A percentile compares a stretch with the other conserved stretches of the same genome.
Conservation (phyloP, 2,797 vertebrate species). For the Acanthurus lineatus region DNA sequence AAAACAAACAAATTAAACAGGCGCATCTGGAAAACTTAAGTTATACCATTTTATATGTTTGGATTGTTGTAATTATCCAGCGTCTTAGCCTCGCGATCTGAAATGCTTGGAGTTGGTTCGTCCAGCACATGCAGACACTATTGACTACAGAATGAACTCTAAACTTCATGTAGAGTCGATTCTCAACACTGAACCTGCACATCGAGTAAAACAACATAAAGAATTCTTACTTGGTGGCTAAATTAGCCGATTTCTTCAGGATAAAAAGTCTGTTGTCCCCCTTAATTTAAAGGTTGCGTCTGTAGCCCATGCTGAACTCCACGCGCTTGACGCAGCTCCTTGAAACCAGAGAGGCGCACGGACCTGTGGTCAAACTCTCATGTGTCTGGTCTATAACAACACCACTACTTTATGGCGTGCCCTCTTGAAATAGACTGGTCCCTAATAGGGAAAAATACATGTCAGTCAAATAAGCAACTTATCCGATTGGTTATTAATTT, state of each 20-base stretch:
- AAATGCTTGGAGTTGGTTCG: neutral
- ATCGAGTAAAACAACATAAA: neutral
- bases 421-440: conserved; percentile 48
- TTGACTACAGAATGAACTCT: neutral
- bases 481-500: conserved; percentile 41
- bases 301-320: conserved; percentile 38
- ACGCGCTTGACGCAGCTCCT: neutral
- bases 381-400: conserved; percentile 43
- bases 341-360: conserved; percentile 57
- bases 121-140: neutral
- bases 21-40: too few species aligned
- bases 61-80: neutral
- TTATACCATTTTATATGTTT: neutral
- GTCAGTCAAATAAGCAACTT: conserved; percentile 21
- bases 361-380: neutral
- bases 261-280: neutral
- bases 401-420: conserved; percentile 27
- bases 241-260: conserved; percentile 10
- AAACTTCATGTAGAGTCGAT: neutral
- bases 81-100: too few species aligned
- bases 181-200: neutral
- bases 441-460: conserved; percentile 23
- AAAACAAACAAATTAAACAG: too few species aligned
- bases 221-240: conserved; percentile 38
- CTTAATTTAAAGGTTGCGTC: conserved; percentile 28